Evolutionary conservation across 2,113 vertebrate species (phyloP).

Genomic region (Brachyhypopomus gauderio): DNA sequence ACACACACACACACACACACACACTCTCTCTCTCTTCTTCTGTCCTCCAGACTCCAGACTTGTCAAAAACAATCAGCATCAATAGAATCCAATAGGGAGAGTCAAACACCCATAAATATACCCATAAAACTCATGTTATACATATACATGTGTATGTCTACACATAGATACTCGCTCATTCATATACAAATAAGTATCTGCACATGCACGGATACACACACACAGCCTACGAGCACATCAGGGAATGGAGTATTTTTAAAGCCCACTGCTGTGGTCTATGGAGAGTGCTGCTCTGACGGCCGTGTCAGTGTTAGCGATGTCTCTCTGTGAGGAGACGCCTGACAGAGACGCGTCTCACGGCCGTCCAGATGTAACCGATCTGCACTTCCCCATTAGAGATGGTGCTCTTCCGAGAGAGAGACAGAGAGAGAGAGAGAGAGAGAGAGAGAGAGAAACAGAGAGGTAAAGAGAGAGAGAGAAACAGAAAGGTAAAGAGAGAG

Average conservation of each 20-base stretch:
- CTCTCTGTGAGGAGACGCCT: constrained; percentile 51
- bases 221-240: constrained; percentile 23
- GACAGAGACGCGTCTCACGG: constrained; percentile 28
- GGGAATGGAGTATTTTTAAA: constrained; percentile 45
- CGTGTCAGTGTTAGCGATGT: constrained; percentile 33
- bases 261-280: constrained; percentile 38
- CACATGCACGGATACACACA: neutral
- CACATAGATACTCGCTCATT: too few species aligned
- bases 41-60: constrained; percentile 43
- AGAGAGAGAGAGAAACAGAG: neutral
- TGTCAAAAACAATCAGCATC: constrained; percentile 62
- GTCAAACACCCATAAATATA: constrained; percentile 29
- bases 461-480: neutral
- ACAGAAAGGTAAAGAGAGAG: neutral
- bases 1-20: constrained; percentile 14
- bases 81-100: constrained; percentile 46
- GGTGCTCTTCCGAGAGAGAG: too few species aligned
- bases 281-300: constrained; percentile 22
- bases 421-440: neutral
- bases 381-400: constrained; percentile 51
- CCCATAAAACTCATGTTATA: neutral
- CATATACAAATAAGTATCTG: neutral
- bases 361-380: constrained; percentile 55
- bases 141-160: too few species aligned
- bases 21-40: constrained; percentile 3